Percentiles rank a stretch among this genome's conserved stretches.
phyloP scores from a whole-genome alignment of 2,113 vertebrate species.

The Pedionomus torquatus region DNA sequence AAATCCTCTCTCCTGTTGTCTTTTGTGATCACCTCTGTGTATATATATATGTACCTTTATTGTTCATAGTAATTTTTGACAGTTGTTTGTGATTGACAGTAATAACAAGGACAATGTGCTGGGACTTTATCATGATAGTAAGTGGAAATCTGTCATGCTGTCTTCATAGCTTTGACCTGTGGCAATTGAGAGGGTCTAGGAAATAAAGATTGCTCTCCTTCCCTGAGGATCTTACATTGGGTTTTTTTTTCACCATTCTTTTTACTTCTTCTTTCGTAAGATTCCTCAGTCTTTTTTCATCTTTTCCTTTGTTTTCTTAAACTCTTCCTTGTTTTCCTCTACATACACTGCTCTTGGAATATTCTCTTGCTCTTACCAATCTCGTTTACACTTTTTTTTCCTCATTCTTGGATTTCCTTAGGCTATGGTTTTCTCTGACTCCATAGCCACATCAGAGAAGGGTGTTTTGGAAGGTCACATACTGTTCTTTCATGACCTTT shows the following conservation, averaged over 20 bases:
- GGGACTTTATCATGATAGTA: neutral
- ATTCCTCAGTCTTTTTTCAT: neutral
- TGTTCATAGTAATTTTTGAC: constrained; percentile 16
- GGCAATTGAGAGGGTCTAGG: neutral
- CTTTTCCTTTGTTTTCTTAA: neutral
- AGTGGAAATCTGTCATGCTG: neutral
- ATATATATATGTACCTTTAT: neutral
- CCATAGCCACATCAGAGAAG: neutral
- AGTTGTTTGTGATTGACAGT: neutral
- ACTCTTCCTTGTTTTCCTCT: neutral
- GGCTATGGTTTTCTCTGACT: neutral
- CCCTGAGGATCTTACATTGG: neutral
- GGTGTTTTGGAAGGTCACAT: neutral
- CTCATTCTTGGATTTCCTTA: neutral
- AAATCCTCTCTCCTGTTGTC: neutral
- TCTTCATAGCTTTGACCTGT: neutral
- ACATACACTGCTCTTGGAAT: neutral
- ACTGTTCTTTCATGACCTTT: neutral
- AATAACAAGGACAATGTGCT: neutral
- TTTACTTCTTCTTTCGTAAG: neutral
- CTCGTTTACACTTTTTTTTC: neutral
- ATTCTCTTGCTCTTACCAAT: accelerated
- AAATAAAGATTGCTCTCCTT: neutral
- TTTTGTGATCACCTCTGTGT: neutral
- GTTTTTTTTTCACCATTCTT: neutral